Conservation (phyloP, 2,888 invertebrate species). For the Himalopsyche tibetana region DNA sequence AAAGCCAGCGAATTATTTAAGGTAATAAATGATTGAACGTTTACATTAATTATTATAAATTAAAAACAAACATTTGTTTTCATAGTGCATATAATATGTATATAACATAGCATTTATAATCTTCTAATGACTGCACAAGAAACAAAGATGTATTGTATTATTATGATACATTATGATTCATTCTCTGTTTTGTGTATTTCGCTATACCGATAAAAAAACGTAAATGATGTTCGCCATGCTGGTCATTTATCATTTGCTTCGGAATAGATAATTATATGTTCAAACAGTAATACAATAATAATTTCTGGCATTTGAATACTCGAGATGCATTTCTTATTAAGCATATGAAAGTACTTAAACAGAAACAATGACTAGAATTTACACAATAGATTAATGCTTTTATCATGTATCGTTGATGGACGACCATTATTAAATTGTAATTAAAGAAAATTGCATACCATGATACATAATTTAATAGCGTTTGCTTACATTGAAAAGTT, state of each 20-base stretch:
- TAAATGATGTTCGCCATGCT: slow-evolving; percentile 14
- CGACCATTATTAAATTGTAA: no score
- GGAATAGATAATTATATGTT: slow-evolving; percentile 32
- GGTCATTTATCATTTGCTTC: slow-evolving; percentile 36
- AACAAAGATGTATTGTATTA: neutral
- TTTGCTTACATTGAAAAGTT: no score
- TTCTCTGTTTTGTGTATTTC: neutral
- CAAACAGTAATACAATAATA: slow-evolving; percentile 37
- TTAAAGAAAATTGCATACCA: no score
- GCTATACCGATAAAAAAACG: neutral
- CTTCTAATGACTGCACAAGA: neutral
- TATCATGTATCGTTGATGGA: no score
- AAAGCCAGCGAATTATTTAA: no score
- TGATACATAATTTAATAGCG: no score
- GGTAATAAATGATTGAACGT: no score
- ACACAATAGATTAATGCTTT: neutral
- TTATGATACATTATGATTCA: neutral
- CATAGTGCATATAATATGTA: no score
- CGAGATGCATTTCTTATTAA: slow-evolving; percentile 29
- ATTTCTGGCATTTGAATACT: slow-evolving; percentile 28
- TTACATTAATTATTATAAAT: no score
- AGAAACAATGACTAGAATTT: neutral
- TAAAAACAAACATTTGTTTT: no score
- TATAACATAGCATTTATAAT: no score
- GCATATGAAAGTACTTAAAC: slow-evolving; percentile 9